phyloP scores from a whole-genome alignment of 2,888 invertebrate genomes.

The Ptychoptera contaminata region DNA sequence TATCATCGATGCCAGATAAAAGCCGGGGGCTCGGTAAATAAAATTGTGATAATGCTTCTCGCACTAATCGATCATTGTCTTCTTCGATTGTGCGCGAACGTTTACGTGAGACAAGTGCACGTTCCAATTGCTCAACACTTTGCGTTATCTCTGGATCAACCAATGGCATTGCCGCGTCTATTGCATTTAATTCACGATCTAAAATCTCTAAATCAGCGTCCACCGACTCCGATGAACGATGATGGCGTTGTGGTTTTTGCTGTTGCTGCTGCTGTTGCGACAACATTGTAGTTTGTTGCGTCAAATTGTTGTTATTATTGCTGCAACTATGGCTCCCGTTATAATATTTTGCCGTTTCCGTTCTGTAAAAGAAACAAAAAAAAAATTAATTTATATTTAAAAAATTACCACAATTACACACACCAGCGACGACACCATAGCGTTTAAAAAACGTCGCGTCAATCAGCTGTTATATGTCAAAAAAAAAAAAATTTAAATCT shows the following conservation, averaged over 20 bases:
- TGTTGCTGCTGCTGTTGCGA: neutral
- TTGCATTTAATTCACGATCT: conserved; percentile 31
- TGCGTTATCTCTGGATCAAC: conserved; percentile 32
- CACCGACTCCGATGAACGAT: conserved; percentile 14
- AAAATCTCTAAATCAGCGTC: conserved; percentile 31
- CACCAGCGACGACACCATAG: too few relatives aligned
- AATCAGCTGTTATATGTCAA: too few relatives aligned
- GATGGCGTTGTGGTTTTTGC: conserved; percentile 1
- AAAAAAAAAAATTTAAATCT: too few relatives aligned
- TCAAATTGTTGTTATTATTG: conserved; percentile 2
- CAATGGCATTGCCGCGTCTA: conserved; percentile 31
- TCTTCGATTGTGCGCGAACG: conserved; percentile 38
- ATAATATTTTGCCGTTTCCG: conserved; percentile 6
- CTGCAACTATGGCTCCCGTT: neutral
- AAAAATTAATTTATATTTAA: neutral
- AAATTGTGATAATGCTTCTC: conserved; percentile 54
- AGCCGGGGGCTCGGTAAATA: conserved; percentile 53
- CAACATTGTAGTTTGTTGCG: neutral
- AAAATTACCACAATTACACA: neutral
- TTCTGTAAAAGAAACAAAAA: conserved; percentile 6
- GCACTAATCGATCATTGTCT: conserved; percentile 48
- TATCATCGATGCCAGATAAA: conserved; percentile 50
- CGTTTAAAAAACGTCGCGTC: too few relatives aligned
- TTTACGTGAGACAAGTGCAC: conserved; percentile 28
- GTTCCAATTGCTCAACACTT: conserved; percentile 30